Conservation (phyloP, 2,888 invertebrate species). For the Standfussiana lucernea region DNA sequence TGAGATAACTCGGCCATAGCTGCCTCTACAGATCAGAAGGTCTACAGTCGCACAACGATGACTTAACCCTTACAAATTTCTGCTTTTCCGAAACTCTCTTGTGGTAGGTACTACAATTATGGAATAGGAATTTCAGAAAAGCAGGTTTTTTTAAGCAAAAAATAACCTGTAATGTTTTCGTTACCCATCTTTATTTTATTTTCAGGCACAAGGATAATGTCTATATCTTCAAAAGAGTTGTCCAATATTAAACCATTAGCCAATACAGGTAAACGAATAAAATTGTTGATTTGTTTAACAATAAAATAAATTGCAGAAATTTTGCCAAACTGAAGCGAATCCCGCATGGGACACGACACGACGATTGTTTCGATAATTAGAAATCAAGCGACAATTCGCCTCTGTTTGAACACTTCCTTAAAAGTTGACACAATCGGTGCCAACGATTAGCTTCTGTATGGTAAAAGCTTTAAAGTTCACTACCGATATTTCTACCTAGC, state of each 20-base stretch:
- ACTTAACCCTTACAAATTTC: no score
- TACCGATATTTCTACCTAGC: not conserved
- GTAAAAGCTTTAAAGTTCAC: not conserved
- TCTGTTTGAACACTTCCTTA: not conserved
- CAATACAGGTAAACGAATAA: not conserved
- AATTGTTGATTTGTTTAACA: not conserved
- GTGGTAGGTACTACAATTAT: no score
- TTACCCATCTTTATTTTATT: not conserved
- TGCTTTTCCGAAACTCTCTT: not conserved
- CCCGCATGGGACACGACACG: not conserved
- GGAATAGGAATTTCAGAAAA: not conserved
- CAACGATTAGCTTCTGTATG: not conserved
- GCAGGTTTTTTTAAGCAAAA: not conserved
- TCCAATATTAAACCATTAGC: no score
- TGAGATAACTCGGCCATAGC: not conserved
- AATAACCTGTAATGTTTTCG: not conserved
- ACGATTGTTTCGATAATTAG: not conserved
- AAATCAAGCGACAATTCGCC: not conserved
- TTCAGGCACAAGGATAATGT: constrained; percentile 66
- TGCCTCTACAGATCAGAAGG: not conserved
- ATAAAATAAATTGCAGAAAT: not conserved
- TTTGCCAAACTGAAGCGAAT: not conserved
- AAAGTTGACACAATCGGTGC: not conserved
- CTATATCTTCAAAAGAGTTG: constrained; percentile 66
- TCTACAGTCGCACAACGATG: not conserved